phyloP scores from a whole-genome alignment of 92 coral and sea anemone species.

The Virgularia gustaviana region DNA sequence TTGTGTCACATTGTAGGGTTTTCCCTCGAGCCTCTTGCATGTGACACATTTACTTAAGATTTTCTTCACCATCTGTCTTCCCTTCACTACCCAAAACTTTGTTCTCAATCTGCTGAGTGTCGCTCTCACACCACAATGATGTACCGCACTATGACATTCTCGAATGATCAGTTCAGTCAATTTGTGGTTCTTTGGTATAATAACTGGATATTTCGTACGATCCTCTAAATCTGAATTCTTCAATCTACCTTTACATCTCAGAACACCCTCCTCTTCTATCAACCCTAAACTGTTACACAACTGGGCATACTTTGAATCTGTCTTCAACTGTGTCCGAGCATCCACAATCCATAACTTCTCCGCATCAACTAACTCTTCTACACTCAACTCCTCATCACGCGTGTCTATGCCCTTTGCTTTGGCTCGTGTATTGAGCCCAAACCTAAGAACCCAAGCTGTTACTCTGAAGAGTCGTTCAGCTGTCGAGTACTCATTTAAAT shows the following conservation, averaged over 20 bases:
- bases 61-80: constrained; percentile 35
- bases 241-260: too few relatives aligned
- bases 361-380: constrained; percentile 17
- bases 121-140: constrained; percentile 40
- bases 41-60: constrained; percentile 33
- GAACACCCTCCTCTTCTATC: constrained; percentile 14
- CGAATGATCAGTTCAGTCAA: background rate
- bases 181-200: constrained; percentile 36
- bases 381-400: background rate
- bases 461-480: constrained; percentile 29
- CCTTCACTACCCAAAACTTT: constrained; percentile 44
- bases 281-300: constrained; percentile 40
- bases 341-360: constrained; percentile 37
- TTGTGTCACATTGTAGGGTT: constrained; percentile 29
- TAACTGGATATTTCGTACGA: constrained; percentile 34
- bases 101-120: constrained; percentile 25
- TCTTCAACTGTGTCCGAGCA: constrained; percentile 29
- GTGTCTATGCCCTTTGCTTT: background rate
- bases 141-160: constrained; percentile 27
- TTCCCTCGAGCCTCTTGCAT: constrained; percentile 31
- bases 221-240: background rate
- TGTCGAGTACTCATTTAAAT: background rate
- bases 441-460: constrained; percentile 54
- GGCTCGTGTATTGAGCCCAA: background rate
- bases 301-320: constrained; percentile 30